A percentile compares a stretch with the other conserved stretches of the same genome.
Evolutionary conservation across 92 coral and sea anemone species (phyloP).

Genomic region (Actinostola sp.): DNA sequence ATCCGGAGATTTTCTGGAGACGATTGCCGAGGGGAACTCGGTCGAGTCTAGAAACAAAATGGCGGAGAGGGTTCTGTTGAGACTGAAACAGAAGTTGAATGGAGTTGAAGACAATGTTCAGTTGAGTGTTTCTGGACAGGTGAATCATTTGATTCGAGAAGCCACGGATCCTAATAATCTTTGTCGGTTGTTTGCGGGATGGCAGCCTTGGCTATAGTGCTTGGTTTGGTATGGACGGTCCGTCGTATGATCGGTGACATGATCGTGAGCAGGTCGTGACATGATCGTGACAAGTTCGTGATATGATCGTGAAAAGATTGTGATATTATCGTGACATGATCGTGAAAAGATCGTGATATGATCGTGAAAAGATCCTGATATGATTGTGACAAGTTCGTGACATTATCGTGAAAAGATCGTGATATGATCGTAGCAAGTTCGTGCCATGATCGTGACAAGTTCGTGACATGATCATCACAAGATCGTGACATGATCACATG

Average conservation of each 20-base stretch:
- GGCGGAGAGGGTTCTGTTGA: constrained; percentile 88
- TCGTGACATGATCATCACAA: constrained; percentile 2
- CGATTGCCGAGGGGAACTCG: constrained; percentile 46
- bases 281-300: neutral
- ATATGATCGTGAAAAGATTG: neutral
- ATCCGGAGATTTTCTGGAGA: constrained; percentile 67
- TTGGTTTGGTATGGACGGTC: no score
- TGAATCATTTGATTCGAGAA: constrained; percentile 90
- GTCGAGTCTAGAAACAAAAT: constrained; percentile 89
- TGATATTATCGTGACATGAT: neutral
- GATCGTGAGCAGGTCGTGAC: no score
- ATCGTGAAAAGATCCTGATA: neutral
- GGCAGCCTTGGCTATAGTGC: constrained; percentile 96
- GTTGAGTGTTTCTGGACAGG: constrained; percentile 91
- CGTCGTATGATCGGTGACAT: neutral
- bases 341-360: neutral
- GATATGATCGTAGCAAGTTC: neutral
- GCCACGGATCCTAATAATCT: constrained; percentile 92
- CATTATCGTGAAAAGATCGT: neutral
- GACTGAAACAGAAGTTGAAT: constrained; percentile 89
- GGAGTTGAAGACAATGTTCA: constrained; percentile 95
- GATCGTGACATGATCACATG: neutral
- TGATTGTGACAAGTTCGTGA: neutral
- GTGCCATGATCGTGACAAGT: neutral
- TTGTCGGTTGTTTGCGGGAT: constrained; percentile 84